phyloP scores from a whole-genome alignment of 2,797 vertebrate species.

The Pogonophryne albipinna region DNA sequence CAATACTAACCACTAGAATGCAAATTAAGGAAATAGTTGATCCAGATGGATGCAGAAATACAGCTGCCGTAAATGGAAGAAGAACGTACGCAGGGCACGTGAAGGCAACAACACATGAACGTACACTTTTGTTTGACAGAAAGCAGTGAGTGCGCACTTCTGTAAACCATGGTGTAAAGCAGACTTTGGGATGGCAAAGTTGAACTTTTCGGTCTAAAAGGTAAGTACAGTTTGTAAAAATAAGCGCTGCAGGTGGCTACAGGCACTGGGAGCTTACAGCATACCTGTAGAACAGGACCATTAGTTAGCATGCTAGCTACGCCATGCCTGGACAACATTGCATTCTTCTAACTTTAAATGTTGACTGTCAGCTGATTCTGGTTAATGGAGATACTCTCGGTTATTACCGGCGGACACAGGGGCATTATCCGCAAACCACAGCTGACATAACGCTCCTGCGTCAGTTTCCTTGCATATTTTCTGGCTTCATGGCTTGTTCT shows the following conservation, averaged over 20 bases:
- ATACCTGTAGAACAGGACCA: background rate
- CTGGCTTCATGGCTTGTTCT: background rate
- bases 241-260: fast-evolving
- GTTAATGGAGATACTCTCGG: background rate
- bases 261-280: background rate
- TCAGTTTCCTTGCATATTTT: background rate
- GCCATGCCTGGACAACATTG: background rate
- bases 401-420: background rate
- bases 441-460: background rate
- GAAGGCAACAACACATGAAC: conserved; percentile 28
- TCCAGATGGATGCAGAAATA: background rate
- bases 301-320: conserved; percentile 2
- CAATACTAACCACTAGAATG: background rate
- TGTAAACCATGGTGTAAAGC: background rate
- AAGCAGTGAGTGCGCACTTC: background rate
- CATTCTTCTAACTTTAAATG: background rate
- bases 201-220: background rate
- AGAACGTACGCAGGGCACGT: background rate
- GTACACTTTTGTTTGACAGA: background rate
- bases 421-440: background rate
- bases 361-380: background rate
- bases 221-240: background rate
- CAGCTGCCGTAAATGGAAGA: background rate
- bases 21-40: background rate
- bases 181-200: background rate